Evolutionary conservation across 2,113 vertebrate species (phyloP), one percentile per base, ranked within the genome.

Genomic region (Loxodonta africana): DNA sequence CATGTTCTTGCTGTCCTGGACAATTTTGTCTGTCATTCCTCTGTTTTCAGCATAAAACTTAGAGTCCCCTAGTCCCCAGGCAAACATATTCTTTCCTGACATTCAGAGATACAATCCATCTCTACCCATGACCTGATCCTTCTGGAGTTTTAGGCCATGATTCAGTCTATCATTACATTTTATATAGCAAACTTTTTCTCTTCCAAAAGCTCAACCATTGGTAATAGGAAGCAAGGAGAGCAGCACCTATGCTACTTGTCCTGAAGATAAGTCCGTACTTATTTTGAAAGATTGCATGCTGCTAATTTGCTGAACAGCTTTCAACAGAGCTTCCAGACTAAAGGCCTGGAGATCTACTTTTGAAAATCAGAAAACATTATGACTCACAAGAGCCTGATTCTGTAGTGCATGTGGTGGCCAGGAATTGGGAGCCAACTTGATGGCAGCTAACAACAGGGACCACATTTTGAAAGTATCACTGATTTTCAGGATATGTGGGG

Each of bases 391-490:
- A 73, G 67, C 37, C 69, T 33, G n/a, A n/a, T n/a, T 17, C 15
- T 6, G 20, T 20, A 18, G 33, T n/a, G 6, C 69, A 73, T 73
- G 69, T 14, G 18, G 5, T 73, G 33, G 15, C n/a, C 15, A 37
- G n/a, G 69, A 37, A 37, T 6, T 37, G 33, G 33, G 33, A 33
- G 33, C 17, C 10, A 2, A 37, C n/a, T 37, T 6, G 8, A 20
- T 37, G 15, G 17, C 15, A 18, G 12, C 1, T 73, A 73, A 37
- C 18, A 73, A 73, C 6, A n/a, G 15, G 33, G 23, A 20, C 17
- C n/a, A n/a, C 6, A 74, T 33, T 87, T 95, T 93, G 17, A 94
- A 90, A 87, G 60, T 85, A 51, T 84, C 33, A 51, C 12, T 33
- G 12, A 65, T 93, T 88, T 90, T 37, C 23, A 63, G 37, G 37